Evolutionary conservation across 2,113 vertebrate species (phyloP), one percentile per base, ranked within the genome.

Genomic region (Stegostoma tigrinum): DNA sequence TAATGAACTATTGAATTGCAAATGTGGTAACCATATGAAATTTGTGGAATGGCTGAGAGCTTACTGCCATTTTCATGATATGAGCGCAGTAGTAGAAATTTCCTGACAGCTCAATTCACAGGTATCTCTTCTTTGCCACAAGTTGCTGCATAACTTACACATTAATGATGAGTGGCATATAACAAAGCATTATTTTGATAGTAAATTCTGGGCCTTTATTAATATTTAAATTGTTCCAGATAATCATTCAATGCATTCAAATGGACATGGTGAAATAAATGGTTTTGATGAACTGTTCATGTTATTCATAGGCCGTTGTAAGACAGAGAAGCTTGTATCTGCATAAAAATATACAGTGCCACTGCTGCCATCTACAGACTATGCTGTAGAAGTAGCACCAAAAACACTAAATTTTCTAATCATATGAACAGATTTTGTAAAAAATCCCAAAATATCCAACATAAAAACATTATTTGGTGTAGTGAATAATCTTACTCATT

Each of bases 291-390:
- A 91, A 38, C 1, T 23, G 2, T 91, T 66, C 55, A 91, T 61
- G 52, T 48, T 48, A 19, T 17, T 78, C 72, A n/a, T 19, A 52
- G 83, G 42, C 61, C 66, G 19, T n/a, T 34, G 8, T 7, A 52
- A 94, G 34, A 34, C 52, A 72, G 24, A 52, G 68, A 95, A 72
- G 94, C 21, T 95, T 45, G 68, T 72, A 52, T 67, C 66, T 24
- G 30, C n/a, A 30, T 93, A 93, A 93, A 72, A 52, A 95, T 95
- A 72, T 42, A 45, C 48, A 95, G 94, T 72, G 94, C 70, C 67
- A 52, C 68, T 95, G 68, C 68, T 95, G 94, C 94, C 94, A 95
- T 34, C 94, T 95, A 95, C 38, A 70, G 94, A 72, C 61, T 27
- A 48, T 48, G 30, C 21, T 48, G 23, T 19, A 45, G 38, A 15